These are phyloP conservation scores for Cyclargus thomasi DNA, from an alignment of 1,140 invertebrate genomes.

Conservation along the genomic window DNA sequence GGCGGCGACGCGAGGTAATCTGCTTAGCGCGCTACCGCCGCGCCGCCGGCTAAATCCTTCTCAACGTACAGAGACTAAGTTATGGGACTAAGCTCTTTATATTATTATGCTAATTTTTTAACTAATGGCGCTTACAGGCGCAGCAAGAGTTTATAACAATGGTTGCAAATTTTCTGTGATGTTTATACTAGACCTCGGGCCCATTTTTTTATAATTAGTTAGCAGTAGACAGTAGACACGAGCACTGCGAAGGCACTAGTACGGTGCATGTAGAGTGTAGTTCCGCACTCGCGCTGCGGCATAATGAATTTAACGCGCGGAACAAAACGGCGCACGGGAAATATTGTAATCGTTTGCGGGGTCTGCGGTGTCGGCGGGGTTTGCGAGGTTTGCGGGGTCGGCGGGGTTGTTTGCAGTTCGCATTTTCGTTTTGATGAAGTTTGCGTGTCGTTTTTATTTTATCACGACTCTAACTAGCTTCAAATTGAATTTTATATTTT, in stretches of 20 bases:
- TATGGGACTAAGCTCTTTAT: not conserved
- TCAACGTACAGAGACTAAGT: not conserved
- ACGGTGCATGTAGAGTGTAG: not conserved
- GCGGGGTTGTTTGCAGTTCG: slow-evolving; percentile 1
- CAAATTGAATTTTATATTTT: slow-evolving; percentile 2
- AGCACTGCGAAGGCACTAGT: not conserved
- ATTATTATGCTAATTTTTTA: not conserved
- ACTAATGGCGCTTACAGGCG: not conserved
- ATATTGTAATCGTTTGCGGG: slow-evolving; percentile 8
- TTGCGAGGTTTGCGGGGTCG: too few relatives aligned
- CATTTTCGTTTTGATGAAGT: not conserved
- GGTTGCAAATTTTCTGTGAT: not conserved
- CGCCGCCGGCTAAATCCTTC: not conserved
- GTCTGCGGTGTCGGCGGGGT: too few relatives aligned
- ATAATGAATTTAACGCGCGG: not conserved
- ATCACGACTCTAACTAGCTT: not conserved
- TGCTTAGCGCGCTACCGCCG: too few relatives aligned
- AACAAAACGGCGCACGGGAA: not conserved
- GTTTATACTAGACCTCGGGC: too few relatives aligned
- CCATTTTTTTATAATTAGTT: not conserved
- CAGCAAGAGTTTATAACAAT: not conserved
- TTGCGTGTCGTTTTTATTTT: not conserved
- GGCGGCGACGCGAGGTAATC: too few relatives aligned
- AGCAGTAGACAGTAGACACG: not conserved
- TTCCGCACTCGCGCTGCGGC: not conserved